Evolutionary conservation across 53 echinoderm and acorn worm genomes (phyloP).

Genomic region (Astropecten irregularis): DNA sequence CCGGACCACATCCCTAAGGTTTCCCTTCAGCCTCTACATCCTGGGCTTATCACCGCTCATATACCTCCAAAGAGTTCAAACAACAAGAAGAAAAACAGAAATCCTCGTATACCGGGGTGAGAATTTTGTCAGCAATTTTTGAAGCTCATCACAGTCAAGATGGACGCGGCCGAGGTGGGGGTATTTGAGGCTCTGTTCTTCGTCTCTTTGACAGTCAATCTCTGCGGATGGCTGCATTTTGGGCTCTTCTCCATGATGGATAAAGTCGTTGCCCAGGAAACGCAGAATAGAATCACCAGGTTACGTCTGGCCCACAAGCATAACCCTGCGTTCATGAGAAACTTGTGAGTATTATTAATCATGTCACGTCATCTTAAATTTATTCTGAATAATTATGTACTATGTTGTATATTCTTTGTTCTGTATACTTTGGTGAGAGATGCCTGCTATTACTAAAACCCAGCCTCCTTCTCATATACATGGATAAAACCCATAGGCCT

Average conservation of each 20-base stretch:
- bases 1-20: background rate
- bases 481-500: too few relatives aligned
- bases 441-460: background rate
- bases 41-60: background rate
- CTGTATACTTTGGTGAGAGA: background rate
- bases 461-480: too few relatives aligned
- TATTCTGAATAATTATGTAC: too few relatives aligned
- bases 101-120: too few relatives aligned
- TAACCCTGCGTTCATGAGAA: slow-evolving; percentile 43
- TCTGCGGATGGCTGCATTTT: slow-evolving; percentile 31
- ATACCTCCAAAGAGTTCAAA: too few relatives aligned
- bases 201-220: slow-evolving; percentile 18
- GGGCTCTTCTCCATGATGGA: slow-evolving; percentile 30
- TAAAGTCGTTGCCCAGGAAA: slow-evolving; percentile 12
- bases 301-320: slow-evolving; percentile 34
- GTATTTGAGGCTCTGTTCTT: slow-evolving; percentile 14
- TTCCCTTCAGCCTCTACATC: too few relatives aligned
- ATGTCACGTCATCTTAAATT: background rate
- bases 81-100: too few relatives aligned
- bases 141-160: background rate
- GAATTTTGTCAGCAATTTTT: too few relatives aligned
- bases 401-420: background rate
- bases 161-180: slow-evolving; percentile 20
- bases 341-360: slow-evolving; percentile 27
- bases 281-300: slow-evolving; percentile 4